These are phyloP conservation scores for Aurelia coerulea DNA, from an alignment of 30 jellyfish, hydroid and myxozoan species.

Conservation along the genomic window DNA sequence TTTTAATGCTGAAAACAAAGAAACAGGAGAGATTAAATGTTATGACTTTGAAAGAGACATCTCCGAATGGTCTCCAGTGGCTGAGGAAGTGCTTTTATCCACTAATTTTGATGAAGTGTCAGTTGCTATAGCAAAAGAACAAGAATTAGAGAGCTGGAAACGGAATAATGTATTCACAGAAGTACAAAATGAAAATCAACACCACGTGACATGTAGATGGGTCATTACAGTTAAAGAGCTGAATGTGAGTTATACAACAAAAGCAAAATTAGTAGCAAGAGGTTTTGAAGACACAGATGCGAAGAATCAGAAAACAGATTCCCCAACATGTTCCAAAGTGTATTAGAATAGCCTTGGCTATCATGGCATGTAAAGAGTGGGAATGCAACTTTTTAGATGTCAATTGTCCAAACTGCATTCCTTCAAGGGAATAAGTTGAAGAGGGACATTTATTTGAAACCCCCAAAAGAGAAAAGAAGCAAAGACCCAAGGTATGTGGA, in stretches of 20 bases:
- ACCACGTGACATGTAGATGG: conserved; percentile 21
- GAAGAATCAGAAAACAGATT: conserved; percentile 29
- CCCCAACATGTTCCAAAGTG: conserved; percentile 44
- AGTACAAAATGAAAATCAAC: conserved; percentile 37
- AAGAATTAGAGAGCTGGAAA: conserved; percentile 38
- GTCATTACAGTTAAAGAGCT: conserved; percentile 19
- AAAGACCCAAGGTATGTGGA: conserved; percentile 34
- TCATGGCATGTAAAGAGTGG: conserved; percentile 33
- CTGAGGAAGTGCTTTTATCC: background rate
- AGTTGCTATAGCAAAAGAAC: conserved; percentile 21
- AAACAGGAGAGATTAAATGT: no score
- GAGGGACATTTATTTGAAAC: conserved; percentile 33
- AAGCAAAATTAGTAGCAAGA: conserved; percentile 48
- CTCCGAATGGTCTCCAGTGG: no score
- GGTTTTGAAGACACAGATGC: conserved; percentile 46
- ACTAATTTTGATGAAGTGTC: background rate
- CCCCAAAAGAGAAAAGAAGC: conserved; percentile 57
- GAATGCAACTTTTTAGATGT: conserved; percentile 36
- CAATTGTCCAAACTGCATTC: conserved; percentile 54
- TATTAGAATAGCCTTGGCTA: conserved; percentile 29
- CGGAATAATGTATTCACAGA: conserved; percentile 22
- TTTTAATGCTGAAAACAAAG: no score
- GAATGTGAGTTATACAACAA: background rate
- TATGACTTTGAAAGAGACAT: no score
- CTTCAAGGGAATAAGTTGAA: conserved; percentile 45